Conservation (phyloP, 2,113 vertebrate species). For the Thermophis baileyi region DNA sequence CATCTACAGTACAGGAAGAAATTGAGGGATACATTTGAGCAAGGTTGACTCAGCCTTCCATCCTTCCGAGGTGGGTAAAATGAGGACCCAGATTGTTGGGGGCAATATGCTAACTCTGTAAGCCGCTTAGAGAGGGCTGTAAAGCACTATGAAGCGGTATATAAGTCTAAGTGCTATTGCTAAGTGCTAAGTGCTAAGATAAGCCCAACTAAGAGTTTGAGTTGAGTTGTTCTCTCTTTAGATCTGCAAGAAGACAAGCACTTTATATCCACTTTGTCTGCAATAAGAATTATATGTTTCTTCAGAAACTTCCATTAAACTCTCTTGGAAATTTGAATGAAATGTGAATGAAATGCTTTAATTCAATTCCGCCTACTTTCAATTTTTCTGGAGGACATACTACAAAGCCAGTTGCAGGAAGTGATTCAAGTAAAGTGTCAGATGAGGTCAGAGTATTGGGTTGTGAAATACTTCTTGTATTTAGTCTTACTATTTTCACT, state of each 20-base stretch:
- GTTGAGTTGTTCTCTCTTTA: not conserved
- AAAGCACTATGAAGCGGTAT: no score
- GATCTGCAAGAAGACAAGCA: not conserved
- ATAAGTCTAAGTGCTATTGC: no score
- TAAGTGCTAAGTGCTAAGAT: no score
- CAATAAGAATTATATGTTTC: not conserved
- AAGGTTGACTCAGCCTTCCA: no score
- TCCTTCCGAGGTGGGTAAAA: no score
- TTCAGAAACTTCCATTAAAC: not conserved
- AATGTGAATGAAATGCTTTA: not conserved
- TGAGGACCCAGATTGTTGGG: no score
- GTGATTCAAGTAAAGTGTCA: not conserved
- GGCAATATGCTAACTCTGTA: no score
- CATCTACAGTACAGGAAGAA: not conserved
- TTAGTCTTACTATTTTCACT: not conserved
- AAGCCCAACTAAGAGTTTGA: not conserved
- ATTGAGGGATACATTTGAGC: not conserved
- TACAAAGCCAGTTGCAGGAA: constrained; percentile 6
- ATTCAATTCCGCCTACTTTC: not conserved
- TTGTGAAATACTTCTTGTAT: not conserved
- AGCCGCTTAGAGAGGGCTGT: no score
- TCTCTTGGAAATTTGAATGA: not conserved
- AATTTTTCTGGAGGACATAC: not conserved
- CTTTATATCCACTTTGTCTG: not conserved
- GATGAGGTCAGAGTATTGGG: not conserved